These are phyloP conservation scores for Capitella teleta DNA, from an alignment of 1,140 invertebrate genomes.

Conservation along the genomic window DNA sequence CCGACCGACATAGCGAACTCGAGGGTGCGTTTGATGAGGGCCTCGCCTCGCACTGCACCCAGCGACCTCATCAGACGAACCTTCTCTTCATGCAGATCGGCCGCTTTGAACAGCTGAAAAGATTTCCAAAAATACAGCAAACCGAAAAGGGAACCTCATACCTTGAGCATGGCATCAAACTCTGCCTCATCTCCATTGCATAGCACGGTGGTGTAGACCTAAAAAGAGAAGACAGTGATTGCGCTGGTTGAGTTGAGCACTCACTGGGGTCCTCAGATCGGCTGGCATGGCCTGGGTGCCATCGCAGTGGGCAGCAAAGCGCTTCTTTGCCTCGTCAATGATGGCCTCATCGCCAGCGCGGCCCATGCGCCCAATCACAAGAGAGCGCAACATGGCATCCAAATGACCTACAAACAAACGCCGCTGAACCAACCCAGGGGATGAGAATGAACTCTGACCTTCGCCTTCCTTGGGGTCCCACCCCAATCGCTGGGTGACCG, in stretches of 20 bases:
- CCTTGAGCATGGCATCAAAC: slow-evolving; percentile 65
- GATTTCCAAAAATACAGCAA: background rate
- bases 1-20: slow-evolving; percentile 77
- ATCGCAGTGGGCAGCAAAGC: slow-evolving; percentile 59
- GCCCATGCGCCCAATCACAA: slow-evolving; percentile 71
- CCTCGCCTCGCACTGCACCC: slow-evolving; percentile 60
- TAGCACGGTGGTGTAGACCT: slow-evolving; percentile 70
- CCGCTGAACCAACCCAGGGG: background rate
- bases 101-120: slow-evolving; percentile 60
- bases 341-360: slow-evolving; percentile 63
- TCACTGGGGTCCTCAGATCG: slow-evolving; percentile 67
- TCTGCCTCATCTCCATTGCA: slow-evolving; percentile 56
- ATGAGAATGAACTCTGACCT: slow-evolving; percentile 20
- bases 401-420: slow-evolving; percentile 54
- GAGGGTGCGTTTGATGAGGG: slow-evolving; percentile 63
- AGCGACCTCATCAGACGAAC: slow-evolving; percentile 72
- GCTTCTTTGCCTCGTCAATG: slow-evolving; percentile 57
- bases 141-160: slow-evolving; percentile 17
- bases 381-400: slow-evolving; percentile 67
- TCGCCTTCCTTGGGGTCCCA: slow-evolving; percentile 47
- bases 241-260: slow-evolving; percentile 3
- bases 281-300: slow-evolving; percentile 60
- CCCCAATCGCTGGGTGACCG: slow-evolving; percentile 59
- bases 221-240: slow-evolving; percentile 1
- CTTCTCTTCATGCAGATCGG: slow-evolving; percentile 85